These are phyloP conservation scores for Vireo altiloquus DNA, from an alignment of 2,113 vertebrate genomes.

Conservation along the genomic window DNA sequence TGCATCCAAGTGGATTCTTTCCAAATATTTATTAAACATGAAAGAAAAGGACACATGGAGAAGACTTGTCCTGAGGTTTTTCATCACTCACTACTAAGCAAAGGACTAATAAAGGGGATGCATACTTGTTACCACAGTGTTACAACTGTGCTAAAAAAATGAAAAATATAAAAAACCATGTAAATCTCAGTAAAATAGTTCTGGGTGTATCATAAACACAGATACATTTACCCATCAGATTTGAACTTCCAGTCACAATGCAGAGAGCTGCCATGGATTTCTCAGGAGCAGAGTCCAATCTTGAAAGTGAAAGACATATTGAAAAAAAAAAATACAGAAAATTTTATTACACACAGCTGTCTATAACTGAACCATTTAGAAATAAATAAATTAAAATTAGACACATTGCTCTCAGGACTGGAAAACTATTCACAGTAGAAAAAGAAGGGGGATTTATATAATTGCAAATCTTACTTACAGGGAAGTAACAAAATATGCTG, in stretches of 20 bases:
- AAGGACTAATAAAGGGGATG: neutral
- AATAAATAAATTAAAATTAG: neutral
- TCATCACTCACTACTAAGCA: neutral
- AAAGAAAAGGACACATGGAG: neutral
- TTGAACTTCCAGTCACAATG: neutral
- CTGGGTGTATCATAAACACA: neutral
- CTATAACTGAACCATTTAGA: neutral
- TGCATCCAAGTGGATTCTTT: neutral
- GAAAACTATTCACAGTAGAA: neutral
- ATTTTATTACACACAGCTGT: neutral
- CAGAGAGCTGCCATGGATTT: neutral
- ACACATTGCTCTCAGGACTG: neutral
- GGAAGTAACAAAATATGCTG: neutral
- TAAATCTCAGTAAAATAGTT: accelerated
- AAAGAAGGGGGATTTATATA: neutral
- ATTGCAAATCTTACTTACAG: neutral
- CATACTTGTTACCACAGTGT: neutral
- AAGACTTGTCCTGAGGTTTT: neutral
- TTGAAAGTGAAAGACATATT: neutral
- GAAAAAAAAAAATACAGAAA: neutral
- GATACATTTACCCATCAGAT: neutral
- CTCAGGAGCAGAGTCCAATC: neutral
- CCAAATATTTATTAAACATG: neutral
- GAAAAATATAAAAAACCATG: neutral
- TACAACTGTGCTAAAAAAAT: neutral